Evolutionary conservation across 2,113 vertebrate genomes (phyloP).

Genomic region (Gobiocypris rarus): DNA sequence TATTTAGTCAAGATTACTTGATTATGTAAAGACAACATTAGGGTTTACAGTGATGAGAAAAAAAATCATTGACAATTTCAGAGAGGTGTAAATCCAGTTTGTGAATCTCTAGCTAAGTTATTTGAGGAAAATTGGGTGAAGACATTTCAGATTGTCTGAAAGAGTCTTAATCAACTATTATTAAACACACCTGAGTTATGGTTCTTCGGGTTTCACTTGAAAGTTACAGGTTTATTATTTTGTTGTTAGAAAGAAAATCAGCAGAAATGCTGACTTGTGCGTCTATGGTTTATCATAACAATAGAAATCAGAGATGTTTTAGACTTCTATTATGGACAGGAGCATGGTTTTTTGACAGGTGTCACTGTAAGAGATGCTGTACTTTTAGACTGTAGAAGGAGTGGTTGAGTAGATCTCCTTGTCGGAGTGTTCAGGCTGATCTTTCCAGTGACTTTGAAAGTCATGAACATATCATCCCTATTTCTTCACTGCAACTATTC

Average conservation of each 20-base stretch:
- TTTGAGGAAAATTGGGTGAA: background rate
- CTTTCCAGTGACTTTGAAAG: background rate
- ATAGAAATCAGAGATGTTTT: background rate
- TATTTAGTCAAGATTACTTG: no score
- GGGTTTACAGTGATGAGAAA: background rate
- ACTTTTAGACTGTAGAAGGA: background rate
- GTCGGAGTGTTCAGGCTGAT: background rate
- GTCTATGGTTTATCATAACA: background rate
- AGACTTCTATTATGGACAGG: background rate
- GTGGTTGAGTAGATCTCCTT: background rate
- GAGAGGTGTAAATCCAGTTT: background rate
- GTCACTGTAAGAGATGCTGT: constrained; percentile 12
- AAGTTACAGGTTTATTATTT: background rate
- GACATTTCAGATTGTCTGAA: background rate
- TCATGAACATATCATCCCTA: background rate
- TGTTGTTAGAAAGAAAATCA: background rate
- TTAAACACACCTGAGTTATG: background rate
- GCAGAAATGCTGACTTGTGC: background rate
- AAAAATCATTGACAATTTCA: background rate
- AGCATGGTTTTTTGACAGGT: constrained; percentile 21
- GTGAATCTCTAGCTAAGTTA: background rate
- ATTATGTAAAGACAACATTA: no score
- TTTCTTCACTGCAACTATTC: background rate
- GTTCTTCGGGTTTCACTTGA: constrained; percentile 1
- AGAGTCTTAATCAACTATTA: background rate